Evolutionary conservation across 2,797 vertebrate genomes (phyloP).

Genomic region (Platalea minor): DNA sequence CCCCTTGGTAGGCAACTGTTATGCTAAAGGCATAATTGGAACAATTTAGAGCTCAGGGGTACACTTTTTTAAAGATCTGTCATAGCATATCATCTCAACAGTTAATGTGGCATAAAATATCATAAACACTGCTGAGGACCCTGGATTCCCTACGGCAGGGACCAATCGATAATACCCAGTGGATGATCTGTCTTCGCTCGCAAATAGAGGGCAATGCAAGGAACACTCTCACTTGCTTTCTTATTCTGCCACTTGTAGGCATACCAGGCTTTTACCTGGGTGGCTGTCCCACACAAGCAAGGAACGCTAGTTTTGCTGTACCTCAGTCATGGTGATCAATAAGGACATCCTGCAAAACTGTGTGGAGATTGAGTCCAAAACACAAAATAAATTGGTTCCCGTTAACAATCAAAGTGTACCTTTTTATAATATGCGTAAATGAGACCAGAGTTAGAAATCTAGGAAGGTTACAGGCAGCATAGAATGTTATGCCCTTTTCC

Average conservation of each 20-base stretch:
- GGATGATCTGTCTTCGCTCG: constrained; percentile 1
- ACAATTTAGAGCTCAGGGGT: constrained; percentile 58
- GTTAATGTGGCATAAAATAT: constrained; percentile 63
- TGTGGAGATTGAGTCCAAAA: background rate
- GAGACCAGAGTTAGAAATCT: background rate
- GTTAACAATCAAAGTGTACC: background rate
- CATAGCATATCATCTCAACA: constrained; percentile 42
- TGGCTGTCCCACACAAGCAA: background rate
- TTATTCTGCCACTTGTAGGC: background rate
- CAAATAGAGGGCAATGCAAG: background rate
- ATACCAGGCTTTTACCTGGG: background rate
- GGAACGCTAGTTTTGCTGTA: background rate
- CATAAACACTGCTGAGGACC: constrained; percentile 41
- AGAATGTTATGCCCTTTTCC: background rate
- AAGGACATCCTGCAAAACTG: background rate
- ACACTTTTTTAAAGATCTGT: constrained; percentile 60
- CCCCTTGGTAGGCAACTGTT: constrained; percentile 56
- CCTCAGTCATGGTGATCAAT: background rate
- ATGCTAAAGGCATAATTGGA: constrained; percentile 62
- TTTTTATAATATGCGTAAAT: background rate
- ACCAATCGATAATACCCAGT: background rate
- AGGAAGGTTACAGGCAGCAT: background rate
- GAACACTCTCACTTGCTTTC: background rate
- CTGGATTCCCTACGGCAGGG: background rate
- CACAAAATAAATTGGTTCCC: background rate